Evolutionary conservation across 2,888 invertebrate species (phyloP), one percentile per base, ranked within the genome.

Genomic region (Acronicta leporina): DNA sequence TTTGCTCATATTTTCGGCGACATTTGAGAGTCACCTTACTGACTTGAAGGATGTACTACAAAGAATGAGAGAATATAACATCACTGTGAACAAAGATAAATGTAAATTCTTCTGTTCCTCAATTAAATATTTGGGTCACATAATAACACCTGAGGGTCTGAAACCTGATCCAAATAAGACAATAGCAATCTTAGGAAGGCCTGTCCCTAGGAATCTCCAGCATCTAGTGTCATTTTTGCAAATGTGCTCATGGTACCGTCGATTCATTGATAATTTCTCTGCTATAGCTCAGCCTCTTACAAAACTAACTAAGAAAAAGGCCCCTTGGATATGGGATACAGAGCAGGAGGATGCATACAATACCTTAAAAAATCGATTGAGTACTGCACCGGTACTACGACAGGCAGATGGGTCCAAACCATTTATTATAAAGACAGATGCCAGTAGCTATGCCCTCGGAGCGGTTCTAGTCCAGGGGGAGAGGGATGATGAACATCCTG

Each of bases 91-190:
- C 45, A 41, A 16, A 30, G 16, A 47, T 0, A 82, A 80, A 47
- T 76, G 77, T 20, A 48, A 50, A 11, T 81, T 80, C 30, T 50
- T 60, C 9, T 73, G 72, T 16, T n/a, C 63, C 5, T 47, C 42
- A 7, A 56, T 79, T 2, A 78, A 77, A 43, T 81, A 79, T 25
- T 48, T 81, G 9, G 79, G 80, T 0, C 82, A 82, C 46, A 2
- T 62, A 11, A 79, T 81, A 1, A 68, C 68, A 0, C 0, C 30
- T 13, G 35, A 35, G 13, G 35, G 35, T 13, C 13, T 83, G 25
- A 57, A 68, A 49, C 44, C 68, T 8, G 79, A 85, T 51, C 75
- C 79, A 0, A 75, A 68, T 40, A 56, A 79, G 41, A 41, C 58
- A 10, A 6, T 27, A 13, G 68, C 74, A 3, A 74, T 79, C 20